These are phyloP conservation scores for Lepisosteus oculatus DNA, from an alignment of 2,113 vertebrate species.

Conservation along the genomic window DNA sequence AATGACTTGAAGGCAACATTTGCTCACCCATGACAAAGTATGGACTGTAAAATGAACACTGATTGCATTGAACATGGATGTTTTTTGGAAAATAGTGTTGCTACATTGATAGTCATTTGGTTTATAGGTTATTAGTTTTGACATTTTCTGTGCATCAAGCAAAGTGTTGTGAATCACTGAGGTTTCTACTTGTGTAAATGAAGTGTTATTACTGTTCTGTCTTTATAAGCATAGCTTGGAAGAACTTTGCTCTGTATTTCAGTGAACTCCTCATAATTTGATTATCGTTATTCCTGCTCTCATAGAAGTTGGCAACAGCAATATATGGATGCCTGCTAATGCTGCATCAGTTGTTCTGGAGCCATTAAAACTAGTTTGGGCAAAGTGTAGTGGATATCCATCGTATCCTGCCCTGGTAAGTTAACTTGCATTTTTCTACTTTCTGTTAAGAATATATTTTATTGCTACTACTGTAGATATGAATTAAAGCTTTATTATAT, in stretches of 20 bases:
- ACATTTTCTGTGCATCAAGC: too few relatives aligned
- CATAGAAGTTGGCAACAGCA: slow-evolving; percentile 92
- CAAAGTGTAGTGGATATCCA: slow-evolving; percentile 98
- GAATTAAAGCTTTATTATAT: too few relatives aligned
- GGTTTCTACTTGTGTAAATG: too few relatives aligned
- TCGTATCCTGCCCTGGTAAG: slow-evolving; percentile 98
- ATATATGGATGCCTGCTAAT: slow-evolving; percentile 93
- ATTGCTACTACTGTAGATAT: too few relatives aligned
- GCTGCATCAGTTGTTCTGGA: slow-evolving; percentile 87
- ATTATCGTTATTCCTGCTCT: slow-evolving; percentile 60
- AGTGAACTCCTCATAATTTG: slow-evolving; percentile 54
- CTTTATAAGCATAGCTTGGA: slow-evolving; percentile 40
- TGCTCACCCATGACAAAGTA: too few relatives aligned
- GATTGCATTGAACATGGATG: too few relatives aligned
- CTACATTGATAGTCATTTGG: too few relatives aligned
- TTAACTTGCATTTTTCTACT: slow-evolving; percentile 20
- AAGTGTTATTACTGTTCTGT: slow-evolving; percentile 2
- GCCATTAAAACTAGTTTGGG: slow-evolving; percentile 97
- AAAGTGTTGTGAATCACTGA: too few relatives aligned
- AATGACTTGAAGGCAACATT: too few relatives aligned
- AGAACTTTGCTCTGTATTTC: slow-evolving; percentile 44
- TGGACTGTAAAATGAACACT: too few relatives aligned
- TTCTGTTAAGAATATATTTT: not conserved
- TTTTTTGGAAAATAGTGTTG: too few relatives aligned
- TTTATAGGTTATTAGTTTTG: too few relatives aligned